Conservation (phyloP, 2,113 vertebrate genomes). For the Isurus oxyrinchus region DNA sequence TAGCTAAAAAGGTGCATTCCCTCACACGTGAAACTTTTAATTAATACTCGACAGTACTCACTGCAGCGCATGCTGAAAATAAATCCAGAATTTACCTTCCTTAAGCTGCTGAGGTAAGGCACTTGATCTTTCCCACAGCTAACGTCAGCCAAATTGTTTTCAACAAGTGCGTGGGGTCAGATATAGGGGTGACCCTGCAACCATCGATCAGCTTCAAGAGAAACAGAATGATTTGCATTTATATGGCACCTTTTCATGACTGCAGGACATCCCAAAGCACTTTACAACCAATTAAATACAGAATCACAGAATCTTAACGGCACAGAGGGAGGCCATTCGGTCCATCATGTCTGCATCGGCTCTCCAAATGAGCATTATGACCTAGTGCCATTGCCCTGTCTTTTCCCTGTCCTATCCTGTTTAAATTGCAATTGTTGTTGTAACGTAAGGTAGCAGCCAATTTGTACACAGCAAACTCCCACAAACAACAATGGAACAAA, state of each 20-base stretch:
- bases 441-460: neutral
- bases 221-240: neutral
- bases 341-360: too few relatives aligned
- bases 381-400: too few relatives aligned
- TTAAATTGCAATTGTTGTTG: neutral
- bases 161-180: neutral
- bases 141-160: neutral
- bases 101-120: neutral
- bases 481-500: neutral
- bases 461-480: neutral
- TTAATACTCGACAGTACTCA: neutral
- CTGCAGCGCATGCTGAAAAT: neutral
- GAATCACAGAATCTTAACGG: too few relatives aligned
- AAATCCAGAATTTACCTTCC: neutral
- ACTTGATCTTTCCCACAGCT: neutral
- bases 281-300: neutral
- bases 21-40: slow-evolving; percentile 7
- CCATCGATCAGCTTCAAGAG: neutral
- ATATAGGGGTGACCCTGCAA: neutral
- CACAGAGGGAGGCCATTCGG: too few relatives aligned
- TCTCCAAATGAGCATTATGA: too few relatives aligned
- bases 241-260: neutral
- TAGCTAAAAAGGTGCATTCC: slow-evolving; percentile 31
- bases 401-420: too few relatives aligned
- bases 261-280: neutral